Evolutionary conservation across 1,140 invertebrate species (phyloP), one percentile per base, ranked within the genome.

Genomic region (Eurosta solidaginis): DNA sequence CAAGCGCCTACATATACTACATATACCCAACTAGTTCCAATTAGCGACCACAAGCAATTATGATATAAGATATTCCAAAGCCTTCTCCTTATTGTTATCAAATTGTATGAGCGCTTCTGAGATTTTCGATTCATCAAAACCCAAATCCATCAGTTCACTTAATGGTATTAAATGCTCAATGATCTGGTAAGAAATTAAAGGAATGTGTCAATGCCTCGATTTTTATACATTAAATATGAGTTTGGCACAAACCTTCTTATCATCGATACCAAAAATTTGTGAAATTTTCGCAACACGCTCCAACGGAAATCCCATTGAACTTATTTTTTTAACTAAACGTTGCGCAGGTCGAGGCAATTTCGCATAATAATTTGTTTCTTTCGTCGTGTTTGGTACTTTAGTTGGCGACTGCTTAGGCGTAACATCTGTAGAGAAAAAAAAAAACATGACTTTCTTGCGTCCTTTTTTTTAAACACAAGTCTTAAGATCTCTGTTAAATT

Each of bases 41-140:
- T n/a, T n/a, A n/a, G n/a, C 14, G 33, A 2, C 5, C 17, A 68
- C 36, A 22, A 3, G 22, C 22, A 25, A 77, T 75, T 93, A 95
- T 82, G 92, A 92, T 82, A 95, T 93, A 78, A 96, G 89, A 85
- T 92, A 92, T 88, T 97, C 95, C 81, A 97, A 89, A 40, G 95
- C 95, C 89, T 94, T 95, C 82, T 97, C 95, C 82, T 93, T 91
- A 89, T 96, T 94, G 84, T 95, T 93, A 85, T 95, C 90, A 84
- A 92, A 92, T 83, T 93, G 92, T 10, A 93, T 85, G 27, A 97
- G 89, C 42, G 95, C 95, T 77, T 91, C 90, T 1, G 92, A 92
- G 20, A 94, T 94, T 82, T 91, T 90, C 36, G 91, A 91, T 89
- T 96, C 93, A 1, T 92, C 89, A 87, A 97, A 97, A 25, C 95